These are phyloP conservation scores for Druon quercuslanigerum DNA, from an alignment of 1,140 invertebrate species.

Conservation along the genomic window DNA sequence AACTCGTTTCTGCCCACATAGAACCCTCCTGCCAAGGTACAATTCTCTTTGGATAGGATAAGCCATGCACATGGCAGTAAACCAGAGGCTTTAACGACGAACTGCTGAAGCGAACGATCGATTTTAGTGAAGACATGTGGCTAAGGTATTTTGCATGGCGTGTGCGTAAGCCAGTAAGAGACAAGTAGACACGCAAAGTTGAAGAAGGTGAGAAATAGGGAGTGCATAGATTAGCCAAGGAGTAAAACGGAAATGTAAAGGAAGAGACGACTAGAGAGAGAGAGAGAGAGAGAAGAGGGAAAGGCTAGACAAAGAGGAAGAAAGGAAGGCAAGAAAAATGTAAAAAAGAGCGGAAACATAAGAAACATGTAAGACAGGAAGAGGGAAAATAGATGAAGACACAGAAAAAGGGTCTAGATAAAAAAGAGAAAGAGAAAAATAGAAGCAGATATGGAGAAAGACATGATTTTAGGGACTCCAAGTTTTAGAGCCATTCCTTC, in stretches of 20 bases:
- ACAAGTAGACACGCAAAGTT: conserved; percentile 28
- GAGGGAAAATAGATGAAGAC: neutral
- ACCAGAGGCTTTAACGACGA: conserved; percentile 3
- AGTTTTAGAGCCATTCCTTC: conserved; percentile 6
- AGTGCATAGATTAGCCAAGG: conserved; percentile 38
- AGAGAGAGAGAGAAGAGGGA: neutral
- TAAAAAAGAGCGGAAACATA: neutral
- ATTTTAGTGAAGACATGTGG: conserved; percentile 23
- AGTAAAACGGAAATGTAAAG: neutral
- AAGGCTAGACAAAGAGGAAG: neutral
- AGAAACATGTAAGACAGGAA: neutral
- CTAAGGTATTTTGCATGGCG: conserved; percentile 38
- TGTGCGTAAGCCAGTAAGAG: conserved; percentile 41
- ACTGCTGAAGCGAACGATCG: conserved; percentile 2
- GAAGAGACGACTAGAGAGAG: neutral
- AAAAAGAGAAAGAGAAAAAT: neutral
- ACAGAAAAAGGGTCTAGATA: neutral
- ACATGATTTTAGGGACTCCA: conserved; percentile 1
- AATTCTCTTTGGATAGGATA: neutral
- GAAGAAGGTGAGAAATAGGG: conserved; percentile 21
- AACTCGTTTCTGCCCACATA: neutral
- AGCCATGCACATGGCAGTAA: neutral
- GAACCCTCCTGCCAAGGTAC: neutral
- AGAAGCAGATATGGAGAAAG: conserved; percentile 30
- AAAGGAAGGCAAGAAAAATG: too few species aligned